Evolutionary conservation across 2,888 invertebrate species (phyloP), one percentile per base, ranked within the genome.

Genomic region (Itoplectis maculator): DNA sequence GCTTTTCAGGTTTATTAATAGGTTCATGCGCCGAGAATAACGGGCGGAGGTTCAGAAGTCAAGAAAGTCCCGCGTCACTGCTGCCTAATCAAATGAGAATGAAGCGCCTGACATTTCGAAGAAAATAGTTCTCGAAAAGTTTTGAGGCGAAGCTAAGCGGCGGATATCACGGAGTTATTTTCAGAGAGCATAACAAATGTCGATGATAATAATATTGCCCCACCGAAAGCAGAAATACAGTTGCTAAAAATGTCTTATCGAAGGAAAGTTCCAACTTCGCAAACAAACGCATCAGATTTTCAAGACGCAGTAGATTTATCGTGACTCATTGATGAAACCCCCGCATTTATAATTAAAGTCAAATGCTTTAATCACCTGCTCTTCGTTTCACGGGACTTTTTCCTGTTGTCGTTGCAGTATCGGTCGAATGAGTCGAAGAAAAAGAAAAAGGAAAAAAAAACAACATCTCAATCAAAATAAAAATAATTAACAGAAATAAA

Each of bases 1-100:
- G 13, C 13, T 56, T 29, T 9, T 54, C 54, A 35, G 35, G 56
- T 56, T 56, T 56, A 35, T 56, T 29, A 35, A 56, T 56, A 35
- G 35, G 29, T n/a, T 54, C 11, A 23, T 54, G 18, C 20, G 23
- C 9, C 13, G 4, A 54, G 11, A 54, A 54, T 54, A 54, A 20
- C 11, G 11, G 23, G 20, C 8, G 20, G 8, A 0, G 18, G 15
- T 15, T 49, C 15, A 49, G 18, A 49, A 49, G 49, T 49, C 8
- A 15, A 49, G 15, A 15, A 49, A 18, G 18, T 49, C 8, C 18
- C 15, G 49, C 18, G 49, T 49, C 49, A 49, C 18, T 15, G 49
- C 18, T 15, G 49, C 7, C 18, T 15, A 18, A 49, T 49, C 15
- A 49, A 49, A 49, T 18, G 18, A 49, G 0, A 15, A 49, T 49